Evolutionary conservation across 23 tunicate genomes (phyloP), one percentile per base, ranked within the genome.

Genomic region (Ascidia mentula): DNA sequence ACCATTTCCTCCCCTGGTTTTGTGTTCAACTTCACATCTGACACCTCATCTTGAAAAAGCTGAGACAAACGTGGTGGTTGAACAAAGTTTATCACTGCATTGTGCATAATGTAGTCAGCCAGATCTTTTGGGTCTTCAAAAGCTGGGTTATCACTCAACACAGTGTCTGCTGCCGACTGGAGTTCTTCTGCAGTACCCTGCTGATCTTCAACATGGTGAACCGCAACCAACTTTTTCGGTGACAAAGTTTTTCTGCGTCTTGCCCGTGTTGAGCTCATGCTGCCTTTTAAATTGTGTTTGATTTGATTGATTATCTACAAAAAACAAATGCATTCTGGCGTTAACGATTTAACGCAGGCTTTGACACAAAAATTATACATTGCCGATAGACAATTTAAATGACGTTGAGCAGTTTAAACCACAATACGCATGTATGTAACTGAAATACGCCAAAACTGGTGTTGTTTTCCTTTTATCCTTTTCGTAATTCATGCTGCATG

Each of bases 1-100:
- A 39, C 20, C 59, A 69, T 37, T 60, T 79, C 46, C 38, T 77
- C 61, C 28, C 75, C 80, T 42, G 35, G 38, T 28, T 53, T 53
- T 53, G 65, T 53, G 65, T 53, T 53, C 13, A 53, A 9, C 13
- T 53, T 53, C 65, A 53, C 65, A 53, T 53, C 28, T 53, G 65
- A 53, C 24, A 53, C 24, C 24, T 53, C 65, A 9, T 26, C 13
- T 3, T 53, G 24, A 53, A 20, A 53, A 26, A 20, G 28, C 13
- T 53, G 28, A 53, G 65, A 28, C 22, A 53, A 28, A 26, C 65
- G 65, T 3, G 65, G 65, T 9, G 65, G 22, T 53, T 53, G 28
- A 53, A 53, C 65, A 53, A 53, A 53, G 24, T 53, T 53, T 20
- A 53, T 53, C 13, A 53, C 65, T 53, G 65, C 22, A 53, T 53